Base-by-base conservation (phyloP, 2,797 vertebrate genomes). In the Ataeniobius toweri region DNA sequence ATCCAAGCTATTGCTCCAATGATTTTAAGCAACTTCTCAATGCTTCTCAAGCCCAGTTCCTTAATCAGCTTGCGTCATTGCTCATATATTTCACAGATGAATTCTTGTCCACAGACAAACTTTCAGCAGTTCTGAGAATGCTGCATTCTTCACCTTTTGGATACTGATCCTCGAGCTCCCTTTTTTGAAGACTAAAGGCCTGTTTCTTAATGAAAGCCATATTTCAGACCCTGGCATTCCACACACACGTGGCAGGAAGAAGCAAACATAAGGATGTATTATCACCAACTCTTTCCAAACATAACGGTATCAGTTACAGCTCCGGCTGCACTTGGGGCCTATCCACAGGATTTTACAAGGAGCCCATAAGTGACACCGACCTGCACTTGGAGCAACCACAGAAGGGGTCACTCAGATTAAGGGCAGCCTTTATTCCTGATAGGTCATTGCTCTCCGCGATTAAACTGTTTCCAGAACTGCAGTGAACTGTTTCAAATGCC, bases 301-400 rank as follows among this genome's bases (percentile, higher is more conserved):
- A 89, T 84, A 86, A 81, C 75, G 81, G 85, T 94, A 95, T 94
- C 88, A 91, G 85, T 94, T 94, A 92, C 91, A 88, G 77, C 85
- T 85, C 81, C 80, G 80, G 73, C 90, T 89, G 86, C 73, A 88
- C 91, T 91, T 90, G 86, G n/a, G 78, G 79, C 77, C 82, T 79
- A 83, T 85, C 86, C 79, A 71, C 80, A 83, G 75, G 83, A 80
- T 85, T 92, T 93, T 88, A 91, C 78, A 80, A 87, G 85, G 76
- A 87, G 79, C 88, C 74, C 56, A 31, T 78, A 92, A 91, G 90
- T 86, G 88, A 93, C 91, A 85, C 80, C 79, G 86, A 90, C 88
- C 79, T 78, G 67, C 71, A 48, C 78, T 87, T 5, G 3, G 73
- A 89, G 81, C 77, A 78, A 84, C 89, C 86, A 75, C 85, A 88